Evolutionary conservation across 2,797 vertebrate genomes (phyloP).

Genomic region (Mus minutoides): DNA sequence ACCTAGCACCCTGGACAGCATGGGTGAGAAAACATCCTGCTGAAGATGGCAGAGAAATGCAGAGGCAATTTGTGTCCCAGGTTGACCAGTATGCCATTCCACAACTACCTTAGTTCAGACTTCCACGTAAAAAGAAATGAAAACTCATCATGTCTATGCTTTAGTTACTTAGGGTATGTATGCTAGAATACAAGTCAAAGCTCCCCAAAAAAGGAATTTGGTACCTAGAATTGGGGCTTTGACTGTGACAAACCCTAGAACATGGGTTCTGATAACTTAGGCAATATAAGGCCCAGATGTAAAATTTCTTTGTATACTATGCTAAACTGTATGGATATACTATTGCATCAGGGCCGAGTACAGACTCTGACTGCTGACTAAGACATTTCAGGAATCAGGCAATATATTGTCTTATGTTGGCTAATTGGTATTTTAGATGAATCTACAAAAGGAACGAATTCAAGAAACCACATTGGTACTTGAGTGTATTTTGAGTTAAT

Average conservation of each 20-base stretch:
- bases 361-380: neutral
- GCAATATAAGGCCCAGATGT: neutral
- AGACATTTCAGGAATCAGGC: neutral
- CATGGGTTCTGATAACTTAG: neutral
- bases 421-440: neutral
- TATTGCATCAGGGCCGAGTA: neutral
- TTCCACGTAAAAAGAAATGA: neutral
- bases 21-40: neutral
- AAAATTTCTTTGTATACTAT: neutral
- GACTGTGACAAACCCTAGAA: neutral
- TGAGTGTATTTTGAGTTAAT: neutral
- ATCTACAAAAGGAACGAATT: neutral
- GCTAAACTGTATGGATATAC: neutral
- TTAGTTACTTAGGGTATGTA: neutral
- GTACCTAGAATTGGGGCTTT: neutral
- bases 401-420: neutral
- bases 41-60: neutral
- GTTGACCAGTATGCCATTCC: neutral
- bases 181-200: neutral
- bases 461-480: neutral
- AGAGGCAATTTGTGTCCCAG: neutral
- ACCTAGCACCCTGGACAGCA: neutral
- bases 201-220: neutral
- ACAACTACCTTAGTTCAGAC: neutral
- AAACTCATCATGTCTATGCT: neutral